Conservation (phyloP, 2,888 invertebrate species). For the Frankliniella intonsa region DNA sequence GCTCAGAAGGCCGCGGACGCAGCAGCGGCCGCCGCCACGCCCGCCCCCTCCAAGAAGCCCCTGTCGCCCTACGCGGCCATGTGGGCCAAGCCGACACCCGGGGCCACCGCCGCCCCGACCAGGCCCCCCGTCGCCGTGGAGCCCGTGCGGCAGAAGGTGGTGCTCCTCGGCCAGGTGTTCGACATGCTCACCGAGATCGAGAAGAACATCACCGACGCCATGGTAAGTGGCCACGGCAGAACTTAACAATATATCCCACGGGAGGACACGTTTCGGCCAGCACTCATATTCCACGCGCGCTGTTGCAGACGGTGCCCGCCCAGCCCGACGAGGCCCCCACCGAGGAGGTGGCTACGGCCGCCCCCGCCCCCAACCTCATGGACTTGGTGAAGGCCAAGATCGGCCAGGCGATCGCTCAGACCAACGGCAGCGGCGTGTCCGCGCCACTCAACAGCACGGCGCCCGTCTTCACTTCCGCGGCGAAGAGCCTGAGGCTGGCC, state of each 20-base stretch:
- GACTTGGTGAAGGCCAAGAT: slow-evolving; percentile 5
- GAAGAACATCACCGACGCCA: slow-evolving; percentile 33
- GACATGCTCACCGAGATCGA: slow-evolving; percentile 35
- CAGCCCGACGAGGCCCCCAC: not conserved
- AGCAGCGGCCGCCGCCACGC: slow-evolving; percentile 47
- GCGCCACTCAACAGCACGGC: not conserved
- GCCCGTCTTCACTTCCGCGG: not conserved
- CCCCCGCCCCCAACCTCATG: slow-evolving; percentile 13
- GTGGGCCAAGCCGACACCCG: slow-evolving; percentile 40
- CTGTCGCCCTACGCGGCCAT: slow-evolving; percentile 8
- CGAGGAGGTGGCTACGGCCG: not conserved
- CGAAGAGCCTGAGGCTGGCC: not conserved
- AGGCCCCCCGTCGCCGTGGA: slow-evolving; percentile 12
- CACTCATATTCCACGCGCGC: too few relatives aligned
- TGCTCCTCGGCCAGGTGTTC: slow-evolving; percentile 35
- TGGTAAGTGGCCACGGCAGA: slow-evolving; percentile 27
- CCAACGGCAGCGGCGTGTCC: not conserved
- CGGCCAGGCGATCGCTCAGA: not conserved
- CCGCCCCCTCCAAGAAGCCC: slow-evolving; percentile 47
- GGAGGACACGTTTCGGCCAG: too few relatives aligned
- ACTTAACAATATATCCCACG: too few relatives aligned
- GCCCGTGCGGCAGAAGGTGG: slow-evolving; percentile 31
- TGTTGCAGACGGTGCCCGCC: not conserved
- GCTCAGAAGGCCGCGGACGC: slow-evolving; percentile 41
- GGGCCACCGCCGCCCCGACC: slow-evolving; percentile 35